Conservation (phyloP, 2,113 vertebrate genomes). For the Epinephelus moara region DNA sequence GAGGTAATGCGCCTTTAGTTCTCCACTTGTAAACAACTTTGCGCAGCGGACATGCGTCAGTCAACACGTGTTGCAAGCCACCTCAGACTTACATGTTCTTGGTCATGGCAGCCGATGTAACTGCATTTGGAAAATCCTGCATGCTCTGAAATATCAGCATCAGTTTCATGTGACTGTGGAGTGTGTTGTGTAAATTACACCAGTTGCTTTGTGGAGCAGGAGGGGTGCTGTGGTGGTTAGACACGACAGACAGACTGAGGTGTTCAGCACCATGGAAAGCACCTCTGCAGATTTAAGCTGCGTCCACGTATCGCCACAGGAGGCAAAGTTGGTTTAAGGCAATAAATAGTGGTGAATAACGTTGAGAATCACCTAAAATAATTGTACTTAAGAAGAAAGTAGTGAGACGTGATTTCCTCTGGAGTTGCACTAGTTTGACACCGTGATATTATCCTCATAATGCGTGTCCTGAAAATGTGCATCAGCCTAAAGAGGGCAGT, state of each 20-base stretch:
- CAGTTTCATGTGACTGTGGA: neutral
- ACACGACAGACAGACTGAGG: neutral
- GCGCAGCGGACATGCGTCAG: slow-evolving; percentile 42
- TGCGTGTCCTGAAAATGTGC: neutral
- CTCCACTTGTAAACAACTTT: slow-evolving; percentile 48
- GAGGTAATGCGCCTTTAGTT: slow-evolving; percentile 4
- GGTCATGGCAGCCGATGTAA: neutral
- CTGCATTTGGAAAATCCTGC: neutral
- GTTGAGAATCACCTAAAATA: neutral
- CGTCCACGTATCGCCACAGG: too few species aligned
- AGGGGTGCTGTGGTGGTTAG: neutral
- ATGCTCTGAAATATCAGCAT: neutral
- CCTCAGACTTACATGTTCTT: neutral
- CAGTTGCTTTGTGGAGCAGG: neutral
- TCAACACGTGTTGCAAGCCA: slow-evolving; percentile 26
- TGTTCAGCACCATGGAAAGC: slow-evolving; percentile 26
- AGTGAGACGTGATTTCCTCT: neutral
- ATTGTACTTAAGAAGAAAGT: neutral
- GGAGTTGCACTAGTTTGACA: neutral
- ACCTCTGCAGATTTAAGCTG: neutral
- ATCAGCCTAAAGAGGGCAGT: neutral
- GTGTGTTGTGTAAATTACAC: neutral
- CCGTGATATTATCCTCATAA: too few species aligned
- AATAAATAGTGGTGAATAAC: neutral
- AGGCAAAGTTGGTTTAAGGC: neutral